Conservation (phyloP, 1,140 invertebrate species). For the Trachymyrmex cornetzi region DNA sequence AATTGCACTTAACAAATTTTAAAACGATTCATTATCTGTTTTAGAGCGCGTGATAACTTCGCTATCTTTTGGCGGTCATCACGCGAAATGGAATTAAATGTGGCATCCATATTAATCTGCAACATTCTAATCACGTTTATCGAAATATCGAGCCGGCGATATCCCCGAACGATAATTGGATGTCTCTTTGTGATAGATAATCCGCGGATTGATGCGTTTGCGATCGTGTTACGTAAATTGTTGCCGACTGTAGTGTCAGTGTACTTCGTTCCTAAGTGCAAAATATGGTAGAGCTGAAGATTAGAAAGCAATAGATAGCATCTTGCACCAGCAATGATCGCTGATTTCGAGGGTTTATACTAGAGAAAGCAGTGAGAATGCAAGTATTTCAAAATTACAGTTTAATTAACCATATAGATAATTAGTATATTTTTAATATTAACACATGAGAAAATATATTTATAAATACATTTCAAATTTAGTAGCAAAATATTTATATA, state of each 20-base stretch:
- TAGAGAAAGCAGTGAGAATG: constrained; percentile 3
- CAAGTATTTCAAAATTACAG: constrained; percentile 4
- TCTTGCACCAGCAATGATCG: constrained; percentile 18
- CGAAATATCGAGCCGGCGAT: constrained; percentile 77
- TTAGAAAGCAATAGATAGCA: constrained; percentile 60
- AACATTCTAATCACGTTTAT: constrained; percentile 76
- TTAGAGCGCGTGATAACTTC: constrained; percentile 49
- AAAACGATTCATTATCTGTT: constrained; percentile 38
- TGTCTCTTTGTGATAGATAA: constrained; percentile 76
- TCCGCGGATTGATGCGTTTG: constrained; percentile 77
- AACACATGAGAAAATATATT: background rate
- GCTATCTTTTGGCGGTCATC: constrained; percentile 60
- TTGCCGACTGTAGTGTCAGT: constrained; percentile 39
- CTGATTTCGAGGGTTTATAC: constrained; percentile 27
- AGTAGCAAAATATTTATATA: background rate
- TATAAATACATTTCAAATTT: constrained; percentile 1
- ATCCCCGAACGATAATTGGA: constrained; percentile 77
- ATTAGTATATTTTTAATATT: background rate
- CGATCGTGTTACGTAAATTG: constrained; percentile 74
- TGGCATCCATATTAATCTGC: constrained; percentile 68
- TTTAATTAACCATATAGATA: too few relatives aligned
- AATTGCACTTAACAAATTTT: constrained; percentile 48
- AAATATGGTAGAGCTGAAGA: constrained; percentile 49
- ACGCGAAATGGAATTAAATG: constrained; percentile 69
- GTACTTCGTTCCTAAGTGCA: constrained; percentile 47